Evolutionary conservation across 2,888 invertebrate genomes (phyloP).

Genomic region (Lasioglossum oenotherae): DNA sequence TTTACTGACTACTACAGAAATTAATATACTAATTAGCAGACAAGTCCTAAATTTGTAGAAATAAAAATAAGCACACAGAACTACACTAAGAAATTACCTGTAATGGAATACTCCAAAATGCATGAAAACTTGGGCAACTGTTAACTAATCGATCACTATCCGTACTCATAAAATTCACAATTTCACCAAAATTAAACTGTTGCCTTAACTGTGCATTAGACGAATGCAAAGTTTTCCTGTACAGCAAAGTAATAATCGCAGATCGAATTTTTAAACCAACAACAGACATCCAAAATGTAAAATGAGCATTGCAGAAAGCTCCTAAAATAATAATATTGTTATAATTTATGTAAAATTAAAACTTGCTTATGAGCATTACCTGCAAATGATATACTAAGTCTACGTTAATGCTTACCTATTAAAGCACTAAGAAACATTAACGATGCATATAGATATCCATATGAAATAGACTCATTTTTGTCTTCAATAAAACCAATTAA

Average conservation of each 20-base stretch:
- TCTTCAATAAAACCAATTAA: conserved; percentile 92
- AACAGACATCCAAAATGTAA: conserved; percentile 94
- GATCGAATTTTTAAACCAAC: conserved; percentile 95
- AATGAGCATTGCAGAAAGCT: conserved; percentile 94
- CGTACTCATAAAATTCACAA: conserved; percentile 98
- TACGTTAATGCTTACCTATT: conserved; percentile 86
- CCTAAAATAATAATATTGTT: conserved; percentile 84
- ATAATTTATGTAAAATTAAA: neutral
- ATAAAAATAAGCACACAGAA: conserved; percentile 5
- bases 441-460: conserved; percentile 88
- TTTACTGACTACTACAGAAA: neutral
- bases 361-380: neutral
- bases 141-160: conserved; percentile 98
- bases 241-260: conserved; percentile 92
- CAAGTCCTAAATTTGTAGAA: neutral
- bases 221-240: conserved; percentile 88
- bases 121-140: conserved; percentile 98
- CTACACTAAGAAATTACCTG: conserved; percentile 86
- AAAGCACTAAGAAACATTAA: conserved; percentile 89
- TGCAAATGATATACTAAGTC: neutral
- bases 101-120: conserved; percentile 98
- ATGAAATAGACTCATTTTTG: conserved; percentile 87
- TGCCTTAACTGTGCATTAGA: conserved; percentile 79
- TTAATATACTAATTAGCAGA: neutral
- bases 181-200: conserved; percentile 90